Conservation (phyloP, 2,113 vertebrate genomes). For the Misgurnus mizolepis region DNA sequence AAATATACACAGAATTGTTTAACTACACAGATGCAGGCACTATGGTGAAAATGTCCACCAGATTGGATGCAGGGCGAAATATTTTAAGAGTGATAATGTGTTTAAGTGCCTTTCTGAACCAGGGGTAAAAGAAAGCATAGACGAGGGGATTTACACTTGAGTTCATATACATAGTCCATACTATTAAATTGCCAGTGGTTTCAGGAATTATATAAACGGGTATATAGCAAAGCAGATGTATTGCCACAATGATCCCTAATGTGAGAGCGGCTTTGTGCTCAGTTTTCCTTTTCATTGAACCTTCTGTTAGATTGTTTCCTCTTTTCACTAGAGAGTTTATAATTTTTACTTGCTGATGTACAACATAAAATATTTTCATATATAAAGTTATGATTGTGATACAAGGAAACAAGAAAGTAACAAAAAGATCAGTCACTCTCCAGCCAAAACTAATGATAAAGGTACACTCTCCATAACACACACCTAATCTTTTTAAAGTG, state of each 20-base stretch:
- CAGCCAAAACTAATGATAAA: background rate
- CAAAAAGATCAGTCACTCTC: background rate
- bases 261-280: background rate
- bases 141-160: background rate
- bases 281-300: background rate
- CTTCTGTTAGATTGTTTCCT: background rate
- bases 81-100: slow-evolving; percentile 61
- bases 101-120: slow-evolving; percentile 40
- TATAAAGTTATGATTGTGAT: background rate
- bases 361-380: slow-evolving; percentile 8
- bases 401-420: background rate
- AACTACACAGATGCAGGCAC: no score
- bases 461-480: background rate
- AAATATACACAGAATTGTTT: no score
- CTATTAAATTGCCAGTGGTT: background rate
- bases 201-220: background rate
- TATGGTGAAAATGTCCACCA: background rate
- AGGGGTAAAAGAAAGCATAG: slow-evolving; percentile 8
- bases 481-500: background rate
- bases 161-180: background rate
- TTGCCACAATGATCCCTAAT: background rate
- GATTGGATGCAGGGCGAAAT: background rate
- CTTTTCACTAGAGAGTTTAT: background rate
- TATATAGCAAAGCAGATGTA: background rate
- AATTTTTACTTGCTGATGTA: slow-evolving; percentile 1